phyloP scores from a whole-genome alignment of 2,888 invertebrate species.

The Hydropsyche betteni region DNA sequence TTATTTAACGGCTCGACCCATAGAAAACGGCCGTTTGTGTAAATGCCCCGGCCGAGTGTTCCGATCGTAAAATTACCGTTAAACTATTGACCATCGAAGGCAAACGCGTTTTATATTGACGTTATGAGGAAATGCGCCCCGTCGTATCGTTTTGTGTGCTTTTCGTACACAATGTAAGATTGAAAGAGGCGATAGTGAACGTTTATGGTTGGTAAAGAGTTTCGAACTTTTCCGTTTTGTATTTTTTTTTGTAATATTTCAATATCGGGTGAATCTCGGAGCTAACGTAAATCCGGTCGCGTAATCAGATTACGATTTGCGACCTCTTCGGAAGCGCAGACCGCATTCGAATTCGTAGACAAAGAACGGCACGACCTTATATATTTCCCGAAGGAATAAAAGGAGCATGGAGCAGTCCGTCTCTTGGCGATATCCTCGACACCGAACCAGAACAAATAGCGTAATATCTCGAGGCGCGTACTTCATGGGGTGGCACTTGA shows the following conservation, averaged over 20 bases:
- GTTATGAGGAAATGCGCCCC: too few relatives aligned
- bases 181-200: too few relatives aligned
- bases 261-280: background rate
- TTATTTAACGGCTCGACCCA: too few relatives aligned
- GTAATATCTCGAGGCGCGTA: background rate
- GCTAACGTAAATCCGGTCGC: constrained; percentile 8
- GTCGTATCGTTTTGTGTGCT: too few relatives aligned
- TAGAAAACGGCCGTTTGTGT: too few relatives aligned
- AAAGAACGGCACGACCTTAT: background rate
- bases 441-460: constrained; percentile 11
- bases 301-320: constrained; percentile 9
- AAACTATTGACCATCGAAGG: too few relatives aligned
- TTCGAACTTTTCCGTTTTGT: background rate
- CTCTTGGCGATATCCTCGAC: constrained; percentile 10
- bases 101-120: too few relatives aligned
- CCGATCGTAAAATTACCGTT: too few relatives aligned
- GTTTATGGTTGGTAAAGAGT: too few relatives aligned
- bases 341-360: constrained; percentile 17
- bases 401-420: background rate
- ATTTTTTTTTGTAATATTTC: background rate
- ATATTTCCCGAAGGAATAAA: constrained; percentile 19
- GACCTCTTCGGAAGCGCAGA: constrained; percentile 5
- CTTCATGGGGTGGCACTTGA: too few relatives aligned
- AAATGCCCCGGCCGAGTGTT: too few relatives aligned
- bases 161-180: too few relatives aligned